Percentiles rank a stretch among this genome's conserved stretches.
These are phyloP conservation scores for Tapirus indicus DNA, from an alignment of 2,797 vertebrate genomes.

Conservation along the genomic window DNA sequence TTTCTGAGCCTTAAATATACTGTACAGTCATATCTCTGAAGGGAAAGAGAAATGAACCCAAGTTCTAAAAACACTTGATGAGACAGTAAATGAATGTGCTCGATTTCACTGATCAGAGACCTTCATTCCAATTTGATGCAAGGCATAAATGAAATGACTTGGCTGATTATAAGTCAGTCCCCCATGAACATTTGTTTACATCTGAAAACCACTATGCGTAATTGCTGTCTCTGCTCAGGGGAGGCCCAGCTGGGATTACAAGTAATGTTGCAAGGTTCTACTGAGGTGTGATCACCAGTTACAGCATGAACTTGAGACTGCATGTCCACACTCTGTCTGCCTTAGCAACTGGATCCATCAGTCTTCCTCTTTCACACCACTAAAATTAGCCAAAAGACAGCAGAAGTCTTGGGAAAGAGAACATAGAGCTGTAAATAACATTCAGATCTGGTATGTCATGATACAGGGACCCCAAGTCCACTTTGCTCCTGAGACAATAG, in stretches of 20 bases:
- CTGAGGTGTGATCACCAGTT: conserved; percentile 75
- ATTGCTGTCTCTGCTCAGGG: conserved; percentile 74
- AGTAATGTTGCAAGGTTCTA: conserved; percentile 73
- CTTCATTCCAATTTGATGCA: conserved; percentile 50
- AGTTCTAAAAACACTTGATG: conserved; percentile 58
- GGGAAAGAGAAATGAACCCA: conserved; percentile 39
- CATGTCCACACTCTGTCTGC: conserved; percentile 58
- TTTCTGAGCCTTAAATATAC: conserved; percentile 54
- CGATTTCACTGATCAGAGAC: background rate
- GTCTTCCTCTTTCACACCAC: conserved; percentile 49
- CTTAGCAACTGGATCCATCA: conserved; percentile 33
- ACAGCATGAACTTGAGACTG: conserved; percentile 52
- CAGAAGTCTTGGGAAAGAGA: conserved; percentile 31
- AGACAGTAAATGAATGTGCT: conserved; percentile 65
- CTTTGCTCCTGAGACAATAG: conserved; percentile 8
- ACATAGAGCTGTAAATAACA: background rate
- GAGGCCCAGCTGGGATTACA: conserved; percentile 74
- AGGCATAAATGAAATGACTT: conserved; percentile 45
- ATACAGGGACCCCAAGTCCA: background rate
- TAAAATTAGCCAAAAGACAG: conserved; percentile 41
- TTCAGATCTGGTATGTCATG: background rate
- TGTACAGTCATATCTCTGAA: conserved; percentile 35
- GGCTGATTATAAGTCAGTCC: conserved; percentile 39
- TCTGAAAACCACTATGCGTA: conserved; percentile 60
- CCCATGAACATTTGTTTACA: conserved; percentile 71